Percentiles rank a stretch among this genome's conserved stretches.
Evolutionary conservation across 2,888 invertebrate genomes (phyloP).

Genomic region (Dynastes tityus): DNA sequence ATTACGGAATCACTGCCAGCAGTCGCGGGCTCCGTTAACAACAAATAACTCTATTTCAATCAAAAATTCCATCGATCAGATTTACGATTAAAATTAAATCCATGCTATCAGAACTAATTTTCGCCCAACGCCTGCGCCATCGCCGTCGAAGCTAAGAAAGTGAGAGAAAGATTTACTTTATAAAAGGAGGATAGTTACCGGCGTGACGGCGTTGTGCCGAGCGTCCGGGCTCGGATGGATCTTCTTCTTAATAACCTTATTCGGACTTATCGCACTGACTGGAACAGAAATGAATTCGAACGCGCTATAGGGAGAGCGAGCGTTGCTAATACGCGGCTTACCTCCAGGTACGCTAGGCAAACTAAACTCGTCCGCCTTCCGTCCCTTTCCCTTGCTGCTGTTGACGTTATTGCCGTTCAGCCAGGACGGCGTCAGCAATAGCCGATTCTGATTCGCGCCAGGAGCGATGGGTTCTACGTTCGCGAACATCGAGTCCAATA

Average conservation of each 20-base stretch:
- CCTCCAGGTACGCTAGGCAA: slow-evolving; percentile 79
- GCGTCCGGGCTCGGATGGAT: slow-evolving; percentile 60
- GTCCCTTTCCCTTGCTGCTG: slow-evolving; percentile 59
- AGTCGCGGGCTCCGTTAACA: too few relatives aligned
- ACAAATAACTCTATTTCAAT: too few relatives aligned
- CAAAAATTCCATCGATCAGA: too few relatives aligned
- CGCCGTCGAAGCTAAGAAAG: too few relatives aligned
- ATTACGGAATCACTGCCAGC: too few relatives aligned
- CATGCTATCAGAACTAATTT: too few relatives aligned
- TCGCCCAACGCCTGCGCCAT: too few relatives aligned
- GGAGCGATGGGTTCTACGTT: slow-evolving; percentile 60
- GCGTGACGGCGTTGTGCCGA: slow-evolving; percentile 59
- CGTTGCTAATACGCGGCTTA: slow-evolving; percentile 62
- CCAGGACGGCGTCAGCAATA: slow-evolving; percentile 58
- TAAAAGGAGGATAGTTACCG: slow-evolving; percentile 60
- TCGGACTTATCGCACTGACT: slow-evolving; percentile 64
- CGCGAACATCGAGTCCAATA: slow-evolving; percentile 56
- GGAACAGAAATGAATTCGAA: not conserved
- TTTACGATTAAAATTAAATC: too few relatives aligned
- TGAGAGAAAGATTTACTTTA: not conserved
- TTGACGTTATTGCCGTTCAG: slow-evolving; percentile 52
- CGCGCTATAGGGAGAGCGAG: not conserved
- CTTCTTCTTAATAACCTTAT: slow-evolving; percentile 64
- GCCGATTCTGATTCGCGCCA: slow-evolving; percentile 53
- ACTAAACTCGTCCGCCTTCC: slow-evolving; percentile 72